Evolutionary conservation across 2,888 invertebrate species (phyloP).

Genomic region (Desoria tigrina): DNA sequence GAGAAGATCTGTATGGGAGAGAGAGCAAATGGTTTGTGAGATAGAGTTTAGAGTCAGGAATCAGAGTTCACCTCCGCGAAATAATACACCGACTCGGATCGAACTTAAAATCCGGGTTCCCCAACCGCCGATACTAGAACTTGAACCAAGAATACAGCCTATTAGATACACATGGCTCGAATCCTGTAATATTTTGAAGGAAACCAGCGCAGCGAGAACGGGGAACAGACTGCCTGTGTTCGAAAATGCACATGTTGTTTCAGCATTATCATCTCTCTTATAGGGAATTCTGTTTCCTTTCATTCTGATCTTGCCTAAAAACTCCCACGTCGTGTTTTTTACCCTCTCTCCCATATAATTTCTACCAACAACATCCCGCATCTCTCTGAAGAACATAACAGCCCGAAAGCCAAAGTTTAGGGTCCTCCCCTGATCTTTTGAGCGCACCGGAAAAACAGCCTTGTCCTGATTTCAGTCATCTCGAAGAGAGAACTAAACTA

Average conservation of each 20-base stretch:
- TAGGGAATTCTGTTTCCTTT: conserved; percentile 9
- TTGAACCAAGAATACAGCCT: no score
- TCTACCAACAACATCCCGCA: no score
- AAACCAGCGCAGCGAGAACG: conserved; percentile 10
- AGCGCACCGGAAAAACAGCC: background rate
- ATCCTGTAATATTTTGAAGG: conserved; percentile 1
- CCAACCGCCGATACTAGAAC: no score
- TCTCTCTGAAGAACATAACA: background rate
- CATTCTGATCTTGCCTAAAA: conserved; percentile 20
- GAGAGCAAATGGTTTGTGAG: no score
- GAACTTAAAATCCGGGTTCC: background rate
- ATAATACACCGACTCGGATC: conserved; percentile 1
- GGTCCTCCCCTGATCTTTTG: no score
- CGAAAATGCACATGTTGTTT: conserved; percentile 30
- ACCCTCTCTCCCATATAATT: background rate
- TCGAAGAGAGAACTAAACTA: background rate
- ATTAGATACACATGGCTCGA: background rate
- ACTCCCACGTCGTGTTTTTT: conserved; percentile 27
- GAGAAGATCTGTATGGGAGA: background rate
- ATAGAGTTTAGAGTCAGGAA: no score
- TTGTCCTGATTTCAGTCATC: background rate
- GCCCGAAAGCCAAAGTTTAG: background rate
- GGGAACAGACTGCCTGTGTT: conserved; percentile 11
- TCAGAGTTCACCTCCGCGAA: no score
- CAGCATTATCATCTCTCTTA: conserved; percentile 12